phyloP scores from a whole-genome alignment of 1,140 invertebrate genomes.

The Eriosoma lanigerum region DNA sequence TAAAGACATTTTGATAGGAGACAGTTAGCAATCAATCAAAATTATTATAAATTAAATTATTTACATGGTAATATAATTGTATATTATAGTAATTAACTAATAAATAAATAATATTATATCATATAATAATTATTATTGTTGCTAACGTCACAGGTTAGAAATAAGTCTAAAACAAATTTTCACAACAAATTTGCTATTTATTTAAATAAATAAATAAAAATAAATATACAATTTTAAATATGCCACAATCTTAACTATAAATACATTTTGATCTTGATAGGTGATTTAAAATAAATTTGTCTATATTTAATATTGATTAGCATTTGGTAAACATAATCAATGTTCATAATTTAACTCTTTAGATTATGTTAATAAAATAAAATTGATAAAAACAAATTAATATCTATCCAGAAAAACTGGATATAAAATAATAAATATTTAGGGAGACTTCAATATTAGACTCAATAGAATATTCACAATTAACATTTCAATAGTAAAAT shows the following conservation, averaged over 20 bases:
- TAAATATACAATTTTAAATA: slow-evolving; percentile 15
- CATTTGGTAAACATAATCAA: background rate
- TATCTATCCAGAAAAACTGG: background rate
- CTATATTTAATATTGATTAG: background rate
- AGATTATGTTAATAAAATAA: background rate
- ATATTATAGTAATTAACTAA: background rate
- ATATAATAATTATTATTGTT: background rate
- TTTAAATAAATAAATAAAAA: slow-evolving; percentile 28
- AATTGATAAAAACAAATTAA: background rate
- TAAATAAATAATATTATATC: no score
- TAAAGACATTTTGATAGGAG: background rate
- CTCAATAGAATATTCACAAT: no score
- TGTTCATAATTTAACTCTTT: background rate
- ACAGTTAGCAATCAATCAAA: background rate
- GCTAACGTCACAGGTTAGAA: background rate
- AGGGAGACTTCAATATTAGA: background rate
- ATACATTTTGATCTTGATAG: slow-evolving; percentile 16
- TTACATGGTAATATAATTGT: background rate
- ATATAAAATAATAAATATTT: background rate
- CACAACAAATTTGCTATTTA: slow-evolving; percentile 30
- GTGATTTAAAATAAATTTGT: slow-evolving; percentile 5
- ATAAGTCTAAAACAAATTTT: background rate
- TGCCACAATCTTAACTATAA: background rate
- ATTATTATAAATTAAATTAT: background rate
- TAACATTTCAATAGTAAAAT: no score